Base-by-base conservation (phyloP, 2,797 vertebrate species). In the Premnoplex brunnescens region DNA sequence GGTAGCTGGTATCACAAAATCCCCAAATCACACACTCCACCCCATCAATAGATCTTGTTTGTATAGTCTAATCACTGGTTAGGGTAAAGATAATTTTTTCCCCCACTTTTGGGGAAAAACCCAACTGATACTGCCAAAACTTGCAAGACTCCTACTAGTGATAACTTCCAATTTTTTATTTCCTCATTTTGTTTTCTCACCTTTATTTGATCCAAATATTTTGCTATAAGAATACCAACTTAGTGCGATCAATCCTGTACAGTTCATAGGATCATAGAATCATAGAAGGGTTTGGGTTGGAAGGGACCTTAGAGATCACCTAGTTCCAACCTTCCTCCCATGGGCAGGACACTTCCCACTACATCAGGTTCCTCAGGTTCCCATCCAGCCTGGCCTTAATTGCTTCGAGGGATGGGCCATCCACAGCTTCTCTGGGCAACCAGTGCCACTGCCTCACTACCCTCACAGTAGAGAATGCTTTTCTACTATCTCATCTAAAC, bases 231-330 rank as follows among this genome's bases (percentile, higher is more conserved):
- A 76, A 41, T 30, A 79, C 5, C 22, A 78, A 8, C 14, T 62
- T 24, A 37, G 10, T 4, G 27, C 0, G 0, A 41, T n/a, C 34
- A 62, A 56, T 49, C 34, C 37, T 36, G 20, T 21, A 18, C 0
- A 3, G 59, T 37, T 66, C 2, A 0, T 34, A 75, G 54, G 34
- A 74, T 49, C 17, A 56, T 32, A 46, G 20, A 21, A 41, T 28
- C 20, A 49, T 28, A 41, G 19, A 63, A 51, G 10, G 24, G 21
- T 58, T 34, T 77, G 28, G 5, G 16, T 28, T 24, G 49, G 27
- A 51, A 83, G 6, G 14, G 23, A 28, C 11, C 20, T n/a, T 44
- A 69, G 55, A 69, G 23, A 44, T 5, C 7, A 63, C 10, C 14
- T 41, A 14, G 43, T 37, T 56, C n/a, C 56, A 63, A 43, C 0